Evolutionary conservation across 2,888 invertebrate species (phyloP), one percentile per base, ranked within the genome.

Genomic region (Lasioglossum calceatum): DNA sequence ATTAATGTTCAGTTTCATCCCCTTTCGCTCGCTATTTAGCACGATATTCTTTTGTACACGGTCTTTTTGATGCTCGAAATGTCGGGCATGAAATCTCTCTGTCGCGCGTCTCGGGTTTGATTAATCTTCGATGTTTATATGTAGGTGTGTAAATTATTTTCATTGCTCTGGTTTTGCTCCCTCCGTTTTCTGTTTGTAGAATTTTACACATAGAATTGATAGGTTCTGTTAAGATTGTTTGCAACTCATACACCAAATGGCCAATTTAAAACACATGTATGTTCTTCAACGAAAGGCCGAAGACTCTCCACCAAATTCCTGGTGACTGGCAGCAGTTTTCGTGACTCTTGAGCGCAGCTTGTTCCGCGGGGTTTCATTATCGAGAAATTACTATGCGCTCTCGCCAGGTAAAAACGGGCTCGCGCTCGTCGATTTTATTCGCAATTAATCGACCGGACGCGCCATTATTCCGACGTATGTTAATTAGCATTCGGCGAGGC

Each of bases 391-490:
- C 42, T n/a, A n/a, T 14, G 4, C 42, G 14, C 2, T 42, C 42
- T 71, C 23, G 39, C 4, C 71, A 36, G n/a, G n/a, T n/a, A 71
- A 71, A 71, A 71, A 42, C 1, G 12, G 19, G n/a, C 1, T 12
- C 14, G 71, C n/a, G 16, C 32, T 23, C 14, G 42, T 44, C 67
- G 50, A 77, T 77, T 84, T 39, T 44, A 67, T 77, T 64, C 23
- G 10, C 19, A 14, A n/a, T 42, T 77, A 84, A 75, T 84, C 44
- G 71, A 78, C 32, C 70, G 73, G 44, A 10, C 42, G 27, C 12
- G 4, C 32, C 67, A 27, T 82, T 61, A 71, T 79, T 61, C 27
- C 36, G n/a, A 4, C 47, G 50, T 82, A 82, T 75, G 75, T 79
- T 79, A 74, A 82, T 85, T 75, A 83, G 16, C 54, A 16, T 44